These are phyloP conservation scores for Mycteria americana DNA, from an alignment of 2,797 vertebrate species.

Conservation along the genomic window DNA sequence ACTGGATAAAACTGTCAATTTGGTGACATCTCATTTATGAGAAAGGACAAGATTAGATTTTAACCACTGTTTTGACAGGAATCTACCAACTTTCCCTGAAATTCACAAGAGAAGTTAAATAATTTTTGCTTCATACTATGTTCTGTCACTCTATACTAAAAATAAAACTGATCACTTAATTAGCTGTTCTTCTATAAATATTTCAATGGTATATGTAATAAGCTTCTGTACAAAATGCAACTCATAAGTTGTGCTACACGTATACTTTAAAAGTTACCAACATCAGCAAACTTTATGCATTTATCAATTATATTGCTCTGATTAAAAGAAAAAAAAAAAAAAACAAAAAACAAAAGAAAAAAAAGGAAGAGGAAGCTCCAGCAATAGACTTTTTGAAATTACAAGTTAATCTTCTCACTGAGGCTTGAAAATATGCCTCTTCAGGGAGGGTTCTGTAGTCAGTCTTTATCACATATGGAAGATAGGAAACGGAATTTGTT, in stretches of 20 bases:
- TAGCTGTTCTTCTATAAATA: neutral
- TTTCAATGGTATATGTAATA: neutral
- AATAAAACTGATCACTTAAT: neutral
- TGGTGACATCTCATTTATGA: neutral
- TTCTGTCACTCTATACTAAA: neutral
- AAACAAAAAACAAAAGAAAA: too few species aligned
- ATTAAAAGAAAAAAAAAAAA: neutral
- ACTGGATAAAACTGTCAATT: neutral
- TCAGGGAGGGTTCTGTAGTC: neutral
- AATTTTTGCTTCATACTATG: neutral
- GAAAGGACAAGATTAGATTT: neutral
- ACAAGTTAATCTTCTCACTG: neutral
- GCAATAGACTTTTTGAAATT: neutral
- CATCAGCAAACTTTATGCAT: neutral
- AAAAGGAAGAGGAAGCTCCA: neutral
- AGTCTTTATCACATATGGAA: neutral
- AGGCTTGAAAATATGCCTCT: neutral
- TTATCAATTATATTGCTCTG: neutral
- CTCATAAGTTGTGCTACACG: accelerated
- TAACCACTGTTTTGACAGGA: neutral
- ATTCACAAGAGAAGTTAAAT: neutral
- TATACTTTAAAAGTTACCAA: neutral
- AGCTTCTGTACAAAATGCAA: neutral
- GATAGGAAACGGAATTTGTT: neutral
- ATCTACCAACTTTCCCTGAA: neutral